These are phyloP conservation scores for Ditylenchus weischeri DNA, from an alignment of 2,888 invertebrate genomes.

Conservation along the genomic window DNA sequence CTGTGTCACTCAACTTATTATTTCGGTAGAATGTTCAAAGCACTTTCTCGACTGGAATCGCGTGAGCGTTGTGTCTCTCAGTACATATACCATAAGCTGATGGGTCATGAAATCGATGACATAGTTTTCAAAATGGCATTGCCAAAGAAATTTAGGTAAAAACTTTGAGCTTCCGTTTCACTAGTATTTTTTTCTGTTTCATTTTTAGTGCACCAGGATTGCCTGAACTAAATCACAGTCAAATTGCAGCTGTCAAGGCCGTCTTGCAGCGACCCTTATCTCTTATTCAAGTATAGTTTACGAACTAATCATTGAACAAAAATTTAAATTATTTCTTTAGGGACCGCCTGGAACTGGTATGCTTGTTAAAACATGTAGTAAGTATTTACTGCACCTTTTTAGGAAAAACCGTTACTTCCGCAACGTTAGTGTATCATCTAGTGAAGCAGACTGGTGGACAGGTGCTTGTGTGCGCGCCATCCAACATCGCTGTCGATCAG, in stretches of 20 bases:
- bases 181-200: slow-evolving; percentile 55
- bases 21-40: slow-evolving; percentile 37
- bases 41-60: slow-evolving; percentile 62
- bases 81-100: slow-evolving; percentile 90
- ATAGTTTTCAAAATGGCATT: slow-evolving; percentile 67
- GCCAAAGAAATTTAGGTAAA: slow-evolving; percentile 72
- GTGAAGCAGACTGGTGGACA: slow-evolving; percentile 73
- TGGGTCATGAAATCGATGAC: slow-evolving; percentile 70
- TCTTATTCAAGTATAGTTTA: slow-evolving; percentile 78
- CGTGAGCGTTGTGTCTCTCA: slow-evolving; percentile 90
- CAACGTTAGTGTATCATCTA: slow-evolving; percentile 95
- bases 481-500: slow-evolving; percentile 98
- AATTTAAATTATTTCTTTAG: slow-evolving; percentile 64
- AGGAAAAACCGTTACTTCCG: slow-evolving; percentile 92
- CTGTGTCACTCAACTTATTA: not conserved
- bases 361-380: no score
- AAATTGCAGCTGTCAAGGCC: slow-evolving; percentile 96
- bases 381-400: no score
- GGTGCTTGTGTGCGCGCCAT: slow-evolving; percentile 95
- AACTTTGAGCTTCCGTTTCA: not conserved
- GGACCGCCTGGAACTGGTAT: slow-evolving; percentile 87
- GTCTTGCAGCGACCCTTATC: slow-evolving; percentile 91
- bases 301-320: slow-evolving; percentile 56
- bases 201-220: slow-evolving; percentile 82
- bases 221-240: slow-evolving; percentile 94